Evolutionary conservation across 2,113 vertebrate genomes (phyloP).

Genomic region (Rhinolophus sinicus): DNA sequence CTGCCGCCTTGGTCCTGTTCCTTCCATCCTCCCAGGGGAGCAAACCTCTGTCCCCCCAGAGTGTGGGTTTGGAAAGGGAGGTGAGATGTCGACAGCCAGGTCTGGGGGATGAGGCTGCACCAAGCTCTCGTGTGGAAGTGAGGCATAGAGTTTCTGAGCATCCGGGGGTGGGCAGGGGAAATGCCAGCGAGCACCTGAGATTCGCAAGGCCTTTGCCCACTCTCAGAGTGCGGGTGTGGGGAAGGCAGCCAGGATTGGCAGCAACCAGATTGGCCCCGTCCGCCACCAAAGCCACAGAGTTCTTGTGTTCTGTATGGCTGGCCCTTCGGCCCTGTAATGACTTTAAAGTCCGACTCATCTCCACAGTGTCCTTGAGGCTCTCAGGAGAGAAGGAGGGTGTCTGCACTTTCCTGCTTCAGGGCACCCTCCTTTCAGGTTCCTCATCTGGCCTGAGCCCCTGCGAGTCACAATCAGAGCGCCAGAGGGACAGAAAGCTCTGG

Average conservation of each 20-base stretch:
- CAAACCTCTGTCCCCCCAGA: not conserved
- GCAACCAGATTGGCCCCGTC: not conserved
- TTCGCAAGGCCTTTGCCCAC: not conserved
- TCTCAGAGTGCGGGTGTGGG: not conserved
- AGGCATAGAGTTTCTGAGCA: not conserved
- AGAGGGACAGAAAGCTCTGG: not conserved
- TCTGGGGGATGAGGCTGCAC: not conserved
- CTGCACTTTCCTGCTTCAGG: not conserved
- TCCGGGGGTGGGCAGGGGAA: not conserved
- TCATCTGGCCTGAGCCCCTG: not conserved
- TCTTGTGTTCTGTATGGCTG: not conserved
- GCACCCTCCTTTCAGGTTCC: not conserved
- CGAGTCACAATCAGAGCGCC: too few species aligned
- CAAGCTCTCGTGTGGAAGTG: not conserved
- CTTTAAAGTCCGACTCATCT: not conserved
- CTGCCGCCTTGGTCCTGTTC: not conserved
- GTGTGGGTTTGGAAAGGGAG: not conserved
- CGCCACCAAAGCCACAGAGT: not conserved
- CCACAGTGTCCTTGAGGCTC: not conserved
- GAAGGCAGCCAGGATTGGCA: not conserved
- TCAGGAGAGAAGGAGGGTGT: not conserved
- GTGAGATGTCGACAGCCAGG: not conserved
- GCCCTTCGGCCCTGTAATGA: not conserved
- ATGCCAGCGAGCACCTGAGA: not conserved
- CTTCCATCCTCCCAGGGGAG: not conserved